Percentiles rank a stretch among this genome's conserved stretches.
These are phyloP conservation scores for Morinoia aosen DNA, from an alignment of 2,888 invertebrate species.

Conservation along the genomic window DNA sequence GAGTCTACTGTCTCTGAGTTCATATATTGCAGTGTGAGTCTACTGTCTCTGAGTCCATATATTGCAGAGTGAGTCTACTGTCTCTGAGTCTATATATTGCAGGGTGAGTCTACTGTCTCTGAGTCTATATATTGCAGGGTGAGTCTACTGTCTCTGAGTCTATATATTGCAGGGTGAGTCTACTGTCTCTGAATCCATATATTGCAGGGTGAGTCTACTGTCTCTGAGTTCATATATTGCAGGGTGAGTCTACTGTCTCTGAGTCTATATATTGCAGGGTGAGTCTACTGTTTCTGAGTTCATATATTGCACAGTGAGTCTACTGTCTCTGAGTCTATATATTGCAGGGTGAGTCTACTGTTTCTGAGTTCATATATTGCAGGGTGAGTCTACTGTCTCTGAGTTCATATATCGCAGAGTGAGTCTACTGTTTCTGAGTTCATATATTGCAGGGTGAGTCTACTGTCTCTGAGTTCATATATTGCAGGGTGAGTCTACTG, in stretches of 20 bases:
- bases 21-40: slow-evolving; percentile 64
- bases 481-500: no score
- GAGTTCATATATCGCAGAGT: no score
- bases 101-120: background rate
- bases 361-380: slow-evolving; percentile 64
- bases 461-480: background rate
- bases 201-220: slow-evolving; percentile 59
- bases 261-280: slow-evolving; percentile 16
- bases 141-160: no score
- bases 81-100: slow-evolving; percentile 56
- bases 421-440: slow-evolving; percentile 57
- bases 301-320: background rate
- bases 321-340: no score
- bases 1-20: slow-evolving; percentile 59
- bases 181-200: slow-evolving; percentile 64
- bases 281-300: background rate
- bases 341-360: slow-evolving; percentile 34
- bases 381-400: slow-evolving; percentile 58
- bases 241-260: slow-evolving; percentile 54
- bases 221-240: background rate
- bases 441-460: slow-evolving; percentile 30
- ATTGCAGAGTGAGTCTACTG: slow-evolving; percentile 25
- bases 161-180: background rate
- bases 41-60: background rate
- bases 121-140: no score